Percentiles rank a stretch among this genome's conserved stretches.
Conservation (phyloP, 2,113 vertebrate species). For the Neolamprologus devosi region DNA sequence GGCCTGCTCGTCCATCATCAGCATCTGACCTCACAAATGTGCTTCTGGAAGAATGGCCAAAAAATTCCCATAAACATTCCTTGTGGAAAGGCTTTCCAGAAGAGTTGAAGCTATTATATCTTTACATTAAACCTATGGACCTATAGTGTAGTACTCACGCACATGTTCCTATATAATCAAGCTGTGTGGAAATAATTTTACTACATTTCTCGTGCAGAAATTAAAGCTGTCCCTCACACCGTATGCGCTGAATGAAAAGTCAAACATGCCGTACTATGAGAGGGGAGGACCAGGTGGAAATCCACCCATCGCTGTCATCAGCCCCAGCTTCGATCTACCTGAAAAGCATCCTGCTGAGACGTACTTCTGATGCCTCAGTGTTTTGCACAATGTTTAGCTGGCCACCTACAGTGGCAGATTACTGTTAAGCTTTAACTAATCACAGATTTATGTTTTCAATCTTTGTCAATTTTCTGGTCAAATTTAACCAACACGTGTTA, state of each 20-base stretch:
- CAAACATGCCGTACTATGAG: slow-evolving; percentile 30
- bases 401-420: not conserved
- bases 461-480: not conserved
- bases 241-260: slow-evolving; percentile 22
- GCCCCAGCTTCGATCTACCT: not conserved
- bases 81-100: not conserved
- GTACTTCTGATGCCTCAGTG: slow-evolving; percentile 29
- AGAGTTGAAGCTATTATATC: not conserved
- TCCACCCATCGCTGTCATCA: slow-evolving; percentile 10
- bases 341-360: slow-evolving; percentile 38
- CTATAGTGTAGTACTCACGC: not conserved
- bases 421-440: not conserved
- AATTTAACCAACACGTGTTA: not conserved
- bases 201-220: slow-evolving; percentile 45
- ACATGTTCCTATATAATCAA: not conserved
- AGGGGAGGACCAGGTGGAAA: not conserved
- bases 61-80: not conserved
- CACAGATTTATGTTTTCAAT: not conserved
- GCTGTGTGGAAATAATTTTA: not conserved
- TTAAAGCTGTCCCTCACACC: slow-evolving; percentile 64
- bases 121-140: not conserved
- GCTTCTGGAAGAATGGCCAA: not conserved
- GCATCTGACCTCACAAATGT: not conserved
- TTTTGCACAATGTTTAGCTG: not conserved
- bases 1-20: not conserved